A percentile compares a stretch with the other conserved stretches of the same genome.
These are phyloP conservation scores for Minunthozetes semirufus DNA, from an alignment of 2,888 invertebrate genomes.

Conservation along the genomic window DNA sequence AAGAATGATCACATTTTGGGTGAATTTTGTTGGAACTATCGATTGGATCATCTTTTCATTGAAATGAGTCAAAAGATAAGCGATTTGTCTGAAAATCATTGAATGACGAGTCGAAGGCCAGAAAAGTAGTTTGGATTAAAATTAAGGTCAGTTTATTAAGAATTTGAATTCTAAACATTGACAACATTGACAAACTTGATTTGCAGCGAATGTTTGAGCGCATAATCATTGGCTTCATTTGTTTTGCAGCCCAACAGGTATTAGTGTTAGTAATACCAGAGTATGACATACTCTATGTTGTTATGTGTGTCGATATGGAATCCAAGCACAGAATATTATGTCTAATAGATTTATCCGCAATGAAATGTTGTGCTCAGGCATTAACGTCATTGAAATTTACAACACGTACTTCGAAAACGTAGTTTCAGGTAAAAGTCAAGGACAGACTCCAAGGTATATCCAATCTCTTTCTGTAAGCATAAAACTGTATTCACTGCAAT, in stretches of 20 bases:
- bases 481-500: background rate
- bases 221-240: background rate
- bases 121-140: no score
- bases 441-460: slow-evolving; percentile 13
- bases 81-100: background rate
- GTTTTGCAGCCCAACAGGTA: slow-evolving; percentile 9
- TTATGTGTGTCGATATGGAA: background rate
- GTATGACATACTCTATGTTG: background rate
- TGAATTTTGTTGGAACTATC: no score
- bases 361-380: slow-evolving; percentile 9
- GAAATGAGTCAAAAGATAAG: background rate
- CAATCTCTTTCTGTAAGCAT: background rate
- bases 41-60: no score
- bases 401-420: slow-evolving; percentile 15
- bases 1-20: no score
- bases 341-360: background rate
- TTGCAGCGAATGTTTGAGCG: background rate
- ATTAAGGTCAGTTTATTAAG: no score
- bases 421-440: slow-evolving; percentile 26
- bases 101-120: background rate
- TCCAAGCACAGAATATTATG: background rate
- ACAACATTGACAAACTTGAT: background rate
- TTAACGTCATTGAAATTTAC: slow-evolving; percentile 18
- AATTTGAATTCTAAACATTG: no score
- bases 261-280: no score